A percentile compares a stretch with the other conserved stretches of the same genome.
Evolutionary conservation across 2,113 vertebrate species (phyloP).

Genomic region (Protobothrops mucrosquamatus): DNA sequence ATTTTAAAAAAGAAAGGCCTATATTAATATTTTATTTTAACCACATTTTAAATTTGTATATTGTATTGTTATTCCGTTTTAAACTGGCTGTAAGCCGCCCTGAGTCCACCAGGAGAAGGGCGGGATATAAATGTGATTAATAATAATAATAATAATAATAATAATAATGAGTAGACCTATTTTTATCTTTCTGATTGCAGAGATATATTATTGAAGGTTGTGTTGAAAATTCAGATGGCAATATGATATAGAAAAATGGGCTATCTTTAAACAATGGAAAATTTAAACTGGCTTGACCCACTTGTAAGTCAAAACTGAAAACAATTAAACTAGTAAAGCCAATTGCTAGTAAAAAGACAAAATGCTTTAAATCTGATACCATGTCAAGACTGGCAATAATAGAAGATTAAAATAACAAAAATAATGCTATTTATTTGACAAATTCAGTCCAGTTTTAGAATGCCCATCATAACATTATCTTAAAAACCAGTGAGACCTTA

Average conservation of each 20-base stretch:
- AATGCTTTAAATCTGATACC: not conserved
- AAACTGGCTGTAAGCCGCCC: too few species aligned
- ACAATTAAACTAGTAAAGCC: not conserved
- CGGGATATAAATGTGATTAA: too few species aligned
- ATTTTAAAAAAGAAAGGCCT: too few species aligned
- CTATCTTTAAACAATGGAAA: not conserved
- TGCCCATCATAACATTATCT: not conserved
- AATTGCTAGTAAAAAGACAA: not conserved
- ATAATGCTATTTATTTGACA: slow-evolving; percentile 3
- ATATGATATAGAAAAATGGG: not conserved
- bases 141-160: too few species aligned
- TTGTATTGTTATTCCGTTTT: too few species aligned
- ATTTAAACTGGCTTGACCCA: not conserved
- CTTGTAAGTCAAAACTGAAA: not conserved
- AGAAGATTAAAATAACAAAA: slow-evolving; percentile 4
- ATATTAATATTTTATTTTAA: too few species aligned
- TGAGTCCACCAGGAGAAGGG: too few species aligned
- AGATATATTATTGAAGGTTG: not conserved
- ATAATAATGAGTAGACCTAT: not conserved
- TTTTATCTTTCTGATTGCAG: not conserved
- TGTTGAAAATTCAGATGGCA: not conserved
- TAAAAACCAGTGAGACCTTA: slow-evolving; percentile 1
- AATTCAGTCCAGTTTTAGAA: not conserved
- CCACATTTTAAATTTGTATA: too few species aligned
- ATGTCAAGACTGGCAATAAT: not conserved